phyloP scores from a whole-genome alignment of 2,797 vertebrate genomes.

The Ciconia nigra region DNA sequence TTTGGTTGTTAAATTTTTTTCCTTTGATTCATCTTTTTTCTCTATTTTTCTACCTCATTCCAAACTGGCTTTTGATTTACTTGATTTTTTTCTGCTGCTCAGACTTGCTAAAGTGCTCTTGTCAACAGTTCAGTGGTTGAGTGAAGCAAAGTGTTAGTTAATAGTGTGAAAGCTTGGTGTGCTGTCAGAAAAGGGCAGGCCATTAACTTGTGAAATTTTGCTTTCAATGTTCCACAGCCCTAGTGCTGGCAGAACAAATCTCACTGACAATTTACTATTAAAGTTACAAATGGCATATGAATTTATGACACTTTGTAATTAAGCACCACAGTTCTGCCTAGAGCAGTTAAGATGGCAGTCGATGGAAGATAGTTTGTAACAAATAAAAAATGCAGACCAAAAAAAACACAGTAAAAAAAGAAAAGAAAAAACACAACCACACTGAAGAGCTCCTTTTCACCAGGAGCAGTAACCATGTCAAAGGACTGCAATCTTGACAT shows the following conservation, averaged over 20 bases:
- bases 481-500: background rate
- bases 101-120: slow-evolving; percentile 71
- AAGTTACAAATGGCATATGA: slow-evolving; percentile 54
- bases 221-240: slow-evolving; percentile 27
- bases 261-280: slow-evolving; percentile 52
- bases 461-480: background rate
- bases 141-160: slow-evolving; percentile 73
- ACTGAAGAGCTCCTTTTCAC: background rate
- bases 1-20: background rate
- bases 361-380: background rate
- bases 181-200: slow-evolving; percentile 73
- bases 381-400: background rate
- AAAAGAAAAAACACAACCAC: background rate
- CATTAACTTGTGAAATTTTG: slow-evolving; percentile 73
- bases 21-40: background rate
- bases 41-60: slow-evolving; percentile 39
- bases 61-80: slow-evolving; percentile 47
- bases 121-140: slow-evolving; percentile 73
- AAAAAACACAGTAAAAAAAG: background rate
- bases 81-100: slow-evolving; percentile 65
- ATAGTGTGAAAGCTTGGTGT: slow-evolving; percentile 73
- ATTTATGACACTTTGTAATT: slow-evolving; percentile 64
- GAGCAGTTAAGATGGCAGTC: background rate
- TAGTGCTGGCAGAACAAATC: slow-evolving; percentile 48
- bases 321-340: background rate